Base-by-base conservation (phyloP, 2,888 invertebrate species). In the Seira ritae region DNA sequence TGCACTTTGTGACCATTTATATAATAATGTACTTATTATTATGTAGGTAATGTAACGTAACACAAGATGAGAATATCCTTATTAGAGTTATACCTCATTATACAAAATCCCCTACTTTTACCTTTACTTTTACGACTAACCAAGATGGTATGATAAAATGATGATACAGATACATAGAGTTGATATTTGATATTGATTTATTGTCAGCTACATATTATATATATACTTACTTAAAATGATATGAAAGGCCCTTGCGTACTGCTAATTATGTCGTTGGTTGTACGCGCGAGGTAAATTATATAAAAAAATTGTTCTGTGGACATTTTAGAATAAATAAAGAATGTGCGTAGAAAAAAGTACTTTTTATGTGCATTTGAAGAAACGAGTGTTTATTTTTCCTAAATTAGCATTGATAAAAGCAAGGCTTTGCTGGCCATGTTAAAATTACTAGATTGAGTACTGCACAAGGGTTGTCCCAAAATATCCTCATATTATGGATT, bases 101-200 rank as follows among this genome's bases (percentile, higher is more conserved):
- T n/a, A n/a, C n/a, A n/a, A n/a, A n/a, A n/a, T n/a, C n/a, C n/a
- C n/a, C 42, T 42, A 42, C 12, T 42, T 42, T 42, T 42, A 42
- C 42, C 42, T n/a, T 4, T 42, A 42, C 42, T 12, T 22, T 75
- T 71, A 66, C 46, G 60, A 70, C 42, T 75, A 81, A 75, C 66
- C 62, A 65, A 71, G 60, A 37, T 12, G 20, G 22, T 68, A 73
- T 69, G n/a, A n/a, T n/a, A n/a, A n/a, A n/a, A n/a, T n/a, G n/a
- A n/a, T n/a, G n/a, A n/a, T n/a, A n/a, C n/a, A n/a, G n/a, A 8
- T 42, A 42, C 42, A 42, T 42, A 42, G 42, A 42, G 75, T 81
- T 81, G 67, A 81, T 75, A 75, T 75, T 81, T 81, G 80, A 81
- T 81, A 81, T 81, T 75, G 75, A 75, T 71, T 75, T 80, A 70